Percentiles rank a stretch among this genome's conserved stretches.
Evolutionary conservation across 1,140 invertebrate species (phyloP).

Genomic region (Asbolus verrucosus): DNA sequence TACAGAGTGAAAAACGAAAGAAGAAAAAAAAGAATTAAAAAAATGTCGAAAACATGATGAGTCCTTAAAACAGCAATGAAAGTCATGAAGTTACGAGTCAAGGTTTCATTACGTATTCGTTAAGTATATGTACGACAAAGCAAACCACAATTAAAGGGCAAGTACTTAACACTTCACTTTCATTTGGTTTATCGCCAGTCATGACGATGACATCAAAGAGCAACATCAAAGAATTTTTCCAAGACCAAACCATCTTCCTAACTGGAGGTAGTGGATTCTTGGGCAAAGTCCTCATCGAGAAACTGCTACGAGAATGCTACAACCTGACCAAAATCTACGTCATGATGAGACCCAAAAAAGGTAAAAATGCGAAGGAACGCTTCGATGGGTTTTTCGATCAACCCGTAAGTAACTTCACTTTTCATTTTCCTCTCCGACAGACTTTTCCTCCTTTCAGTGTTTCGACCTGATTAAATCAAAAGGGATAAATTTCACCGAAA

Average conservation of each 20-base stretch:
- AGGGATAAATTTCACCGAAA: conserved; percentile 72
- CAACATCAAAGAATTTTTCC: conserved; percentile 73
- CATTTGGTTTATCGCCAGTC: neutral
- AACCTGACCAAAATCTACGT: conserved; percentile 80
- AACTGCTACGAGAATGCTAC: conserved; percentile 68
- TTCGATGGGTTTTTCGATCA: conserved; percentile 74
- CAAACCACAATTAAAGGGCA: too few relatives aligned
- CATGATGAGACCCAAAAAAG: conserved; percentile 81
- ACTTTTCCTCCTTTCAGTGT: conserved; percentile 67
- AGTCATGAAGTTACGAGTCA: too few relatives aligned
- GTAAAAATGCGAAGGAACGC: conserved; percentile 72
- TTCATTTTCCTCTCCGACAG: neutral
- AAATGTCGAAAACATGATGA: too few relatives aligned
- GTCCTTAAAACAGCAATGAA: too few relatives aligned
- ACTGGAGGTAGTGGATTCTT: conserved; percentile 84
- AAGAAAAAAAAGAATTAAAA: too few relatives aligned
- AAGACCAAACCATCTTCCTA: conserved; percentile 73
- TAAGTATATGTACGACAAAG: too few relatives aligned
- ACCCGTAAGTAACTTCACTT: conserved; percentile 66
- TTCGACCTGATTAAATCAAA: conserved; percentile 38
- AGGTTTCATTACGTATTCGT: too few relatives aligned
- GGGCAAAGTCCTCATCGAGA: conserved; percentile 74
- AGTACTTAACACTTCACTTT: too few relatives aligned
- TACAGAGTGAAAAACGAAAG: too few relatives aligned
- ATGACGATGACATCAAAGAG: too few relatives aligned